Base-by-base conservation (phyloP, 2,113 vertebrate genomes). In the Embiotoca jacksoni region DNA sequence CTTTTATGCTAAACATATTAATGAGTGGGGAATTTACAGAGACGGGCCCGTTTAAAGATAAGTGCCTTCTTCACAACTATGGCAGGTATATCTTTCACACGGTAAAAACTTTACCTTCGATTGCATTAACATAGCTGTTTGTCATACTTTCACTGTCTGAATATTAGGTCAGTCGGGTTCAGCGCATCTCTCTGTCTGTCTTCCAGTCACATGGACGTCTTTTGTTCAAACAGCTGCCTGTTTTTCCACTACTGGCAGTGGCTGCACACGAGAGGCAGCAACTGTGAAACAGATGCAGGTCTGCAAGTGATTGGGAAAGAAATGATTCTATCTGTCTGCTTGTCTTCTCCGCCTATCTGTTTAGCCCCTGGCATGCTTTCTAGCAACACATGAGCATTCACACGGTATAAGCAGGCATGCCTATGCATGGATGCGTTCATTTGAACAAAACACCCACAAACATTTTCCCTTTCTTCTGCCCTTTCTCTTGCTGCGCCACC, bases 251-350 rank as follows among this genome's bases (percentile, higher is more conserved):
- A 55, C 55, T 49, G 66, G 64, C 66, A 65, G 62, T 6, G 11
- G 49, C 54, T 63, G 68, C 59, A 72, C 6, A 39, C 69, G 44
- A 47, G 68, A 82, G 78, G 62, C 63, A 60, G 66, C 68, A 47
- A 86, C 80, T 78, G 87, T 46, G 70, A 74, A 88, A 62, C 84
- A 88, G 85, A 87, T 84, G 84, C 64, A 76, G 62, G 74, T 88
- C 85, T 87, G 87, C 70, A 70, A 88, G 56, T 78, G 74, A 87
- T 84, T 75, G 63, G 62, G 80, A 82, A 79, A 79, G 75, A 81
- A 81, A 75, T 50, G 14, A 79, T 82, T 85, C 61, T 75, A 49
- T 89, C 86, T 74, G 75, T 82, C 80, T 75, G 72, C 76, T 78
- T 73, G 81, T 82, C 83, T 85, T 63, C 72, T 73, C 36, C 0